Evolutionary conservation across 2,113 vertebrate species (phyloP), one percentile per base, ranked within the genome.

Genomic region (Boulengeromyrus knoepffleri): DNA sequence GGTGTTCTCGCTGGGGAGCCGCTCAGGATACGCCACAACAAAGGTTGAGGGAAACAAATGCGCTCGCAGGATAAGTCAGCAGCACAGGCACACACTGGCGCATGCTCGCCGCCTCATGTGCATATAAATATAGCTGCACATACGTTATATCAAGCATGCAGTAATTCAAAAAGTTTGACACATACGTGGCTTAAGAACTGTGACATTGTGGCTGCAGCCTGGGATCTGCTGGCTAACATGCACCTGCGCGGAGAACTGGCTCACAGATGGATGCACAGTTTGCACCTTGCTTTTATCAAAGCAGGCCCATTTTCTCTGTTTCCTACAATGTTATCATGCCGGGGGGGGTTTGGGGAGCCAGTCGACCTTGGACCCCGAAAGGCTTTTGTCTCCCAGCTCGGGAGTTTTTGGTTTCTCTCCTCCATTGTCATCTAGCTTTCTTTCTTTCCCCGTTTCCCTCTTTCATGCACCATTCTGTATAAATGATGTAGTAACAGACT

Each of bases 1-100:
- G 85, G 91, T 56, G 84, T 86, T 83, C 88, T 85, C 88, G 84
- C 90, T 89, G 49, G 83, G 90, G 91, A 93, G 90, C 92, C 90
- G 90, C 90, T 89, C 74, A 62, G 70, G 46, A 74, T 36, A 80
- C 66, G 49, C 49, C 50, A 86, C 58, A 88, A 39, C 27, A 74
- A n/a, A 77, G 66, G 47, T 5, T 53, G 89, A 56, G 62, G 80
- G 4, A 89, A 47, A 90, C 85, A 91, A 85, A 83, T 17, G 15
- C n/a, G 36, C 49, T 52, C 17, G 62, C 47, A 86, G 36, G 45
- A 70, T 56, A 15, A 89, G 53, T 90, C 42, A 89, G n/a, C 31
- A 9, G 39, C 46, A 19, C 56, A 90, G 21, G 53, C 27, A 19
- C 36, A 89, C 83, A 62, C 3, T 39, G 53, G 12, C 85, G 39